Evolutionary conservation across 2,113 vertebrate genomes (phyloP).

Genomic region (Cichladusa arquata): DNA sequence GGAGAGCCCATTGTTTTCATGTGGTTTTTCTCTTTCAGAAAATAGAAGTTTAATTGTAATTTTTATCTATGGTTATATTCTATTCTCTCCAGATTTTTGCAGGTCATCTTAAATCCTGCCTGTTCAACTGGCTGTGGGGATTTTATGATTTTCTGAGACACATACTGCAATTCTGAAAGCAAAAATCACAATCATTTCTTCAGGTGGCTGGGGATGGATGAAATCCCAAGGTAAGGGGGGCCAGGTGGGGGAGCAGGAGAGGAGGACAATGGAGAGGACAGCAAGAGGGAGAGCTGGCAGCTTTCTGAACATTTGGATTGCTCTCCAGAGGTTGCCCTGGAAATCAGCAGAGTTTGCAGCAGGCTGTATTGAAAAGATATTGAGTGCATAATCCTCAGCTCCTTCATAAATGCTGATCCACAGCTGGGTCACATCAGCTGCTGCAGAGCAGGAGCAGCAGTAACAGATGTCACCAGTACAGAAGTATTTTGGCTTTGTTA

Average conservation of each 20-base stretch:
- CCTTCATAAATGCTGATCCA: slow-evolving; percentile 7
- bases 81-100: neutral
- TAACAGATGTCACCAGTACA: slow-evolving; percentile 16
- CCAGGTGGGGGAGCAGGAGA: neutral
- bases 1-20: neutral
- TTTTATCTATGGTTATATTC: slow-evolving; percentile 3
- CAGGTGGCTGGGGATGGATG: neutral
- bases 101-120: neutral
- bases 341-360: neutral
- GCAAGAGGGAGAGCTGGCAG: neutral
- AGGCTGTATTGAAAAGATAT: slow-evolving; percentile 31
- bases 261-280: neutral
- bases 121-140: neutral
- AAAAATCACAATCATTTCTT: neutral
- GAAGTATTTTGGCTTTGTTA: neutral
- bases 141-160: slow-evolving; percentile 4
- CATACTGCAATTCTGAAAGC: neutral
- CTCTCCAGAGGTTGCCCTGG: neutral
- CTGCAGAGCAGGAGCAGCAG: neutral
- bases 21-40: neutral
- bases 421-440: slow-evolving; percentile 52
- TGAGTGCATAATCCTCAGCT: slow-evolving; percentile 20
- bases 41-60: neutral
- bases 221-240: neutral
- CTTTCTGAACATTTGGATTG: neutral